These are phyloP conservation scores for Ariopsis seemanni DNA, from an alignment of 2,113 vertebrate genomes.

Conservation along the genomic window DNA sequence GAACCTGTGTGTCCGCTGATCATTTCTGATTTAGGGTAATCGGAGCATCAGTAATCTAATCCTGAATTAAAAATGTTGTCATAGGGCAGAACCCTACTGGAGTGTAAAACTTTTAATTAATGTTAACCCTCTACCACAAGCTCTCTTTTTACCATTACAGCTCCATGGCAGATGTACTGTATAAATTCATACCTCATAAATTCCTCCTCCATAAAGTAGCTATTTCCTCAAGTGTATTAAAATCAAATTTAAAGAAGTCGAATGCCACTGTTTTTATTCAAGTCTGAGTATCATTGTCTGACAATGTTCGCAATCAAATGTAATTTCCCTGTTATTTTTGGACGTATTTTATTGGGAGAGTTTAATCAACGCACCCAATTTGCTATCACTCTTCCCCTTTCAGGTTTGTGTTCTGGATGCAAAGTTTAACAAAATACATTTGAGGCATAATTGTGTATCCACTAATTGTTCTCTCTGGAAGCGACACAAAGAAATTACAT, in stretches of 20 bases:
- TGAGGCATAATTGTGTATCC: constrained; percentile 57
- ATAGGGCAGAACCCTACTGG: constrained; percentile 5
- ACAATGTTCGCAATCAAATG: neutral
- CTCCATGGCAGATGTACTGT: neutral
- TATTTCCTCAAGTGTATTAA: neutral
- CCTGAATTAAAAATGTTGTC: constrained; percentile 19
- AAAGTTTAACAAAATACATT: constrained; percentile 50
- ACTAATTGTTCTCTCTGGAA: constrained; percentile 60
- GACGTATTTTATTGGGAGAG: neutral
- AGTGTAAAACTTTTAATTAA: constrained; percentile 36
- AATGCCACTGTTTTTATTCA: neutral
- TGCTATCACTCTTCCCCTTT: constrained; percentile 45
- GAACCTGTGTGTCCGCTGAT: constrained; percentile 40
- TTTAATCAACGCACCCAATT: constrained; percentile 17
- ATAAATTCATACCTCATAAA: neutral
- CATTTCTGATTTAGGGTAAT: constrained; percentile 38
- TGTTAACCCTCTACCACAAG: constrained; percentile 8
- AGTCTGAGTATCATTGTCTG: neutral
- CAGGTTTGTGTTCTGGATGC: constrained; percentile 52
- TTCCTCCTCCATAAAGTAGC: neutral
- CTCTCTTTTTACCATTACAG: neutral
- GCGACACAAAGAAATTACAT: constrained; percentile 62
- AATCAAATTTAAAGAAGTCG: neutral
- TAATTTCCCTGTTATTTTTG: neutral
- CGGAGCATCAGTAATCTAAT: constrained; percentile 54